These are phyloP conservation scores for Parauchenoglanis punctatus DNA, from an alignment of 2,797 vertebrate genomes.

Conservation along the genomic window DNA sequence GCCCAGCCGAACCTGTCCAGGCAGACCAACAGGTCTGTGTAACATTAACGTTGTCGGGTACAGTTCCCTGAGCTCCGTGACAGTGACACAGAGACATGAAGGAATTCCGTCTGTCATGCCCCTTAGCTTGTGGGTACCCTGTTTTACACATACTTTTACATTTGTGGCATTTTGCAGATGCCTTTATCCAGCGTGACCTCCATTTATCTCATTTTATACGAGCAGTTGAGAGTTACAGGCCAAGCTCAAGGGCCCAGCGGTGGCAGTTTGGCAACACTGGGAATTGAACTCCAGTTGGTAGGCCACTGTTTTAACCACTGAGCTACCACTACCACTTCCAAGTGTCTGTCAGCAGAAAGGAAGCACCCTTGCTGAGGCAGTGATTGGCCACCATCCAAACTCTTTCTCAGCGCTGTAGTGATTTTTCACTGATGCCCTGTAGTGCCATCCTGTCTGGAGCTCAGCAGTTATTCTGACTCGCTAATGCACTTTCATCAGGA, in stretches of 20 bases:
- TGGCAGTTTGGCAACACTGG: neutral
- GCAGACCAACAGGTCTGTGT: conserved; percentile 75
- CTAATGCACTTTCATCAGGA: neutral
- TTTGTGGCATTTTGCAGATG: no score
- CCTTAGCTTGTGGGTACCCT: no score
- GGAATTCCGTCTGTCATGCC: neutral
- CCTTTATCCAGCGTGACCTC: neutral
- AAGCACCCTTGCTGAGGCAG: neutral
- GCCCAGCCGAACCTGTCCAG: conserved; percentile 71
- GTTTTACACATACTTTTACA: neutral
- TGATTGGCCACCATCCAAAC: neutral
- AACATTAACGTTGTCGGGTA: conserved; percentile 11
- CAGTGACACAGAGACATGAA: neutral
- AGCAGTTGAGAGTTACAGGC: neutral
- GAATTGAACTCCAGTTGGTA: neutral
- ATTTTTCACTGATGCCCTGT: neutral
- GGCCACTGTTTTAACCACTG: neutral
- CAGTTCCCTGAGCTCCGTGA: neutral
- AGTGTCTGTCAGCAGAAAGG: neutral
- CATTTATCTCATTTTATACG: neutral
- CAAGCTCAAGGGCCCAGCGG: neutral
- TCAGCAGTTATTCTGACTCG: conserved; percentile 7
- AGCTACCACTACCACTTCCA: no score
- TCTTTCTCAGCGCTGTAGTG: neutral
- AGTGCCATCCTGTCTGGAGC: neutral